Conservation (phyloP, 2,113 vertebrate species). For the Aspidoscelis tigris region DNA sequence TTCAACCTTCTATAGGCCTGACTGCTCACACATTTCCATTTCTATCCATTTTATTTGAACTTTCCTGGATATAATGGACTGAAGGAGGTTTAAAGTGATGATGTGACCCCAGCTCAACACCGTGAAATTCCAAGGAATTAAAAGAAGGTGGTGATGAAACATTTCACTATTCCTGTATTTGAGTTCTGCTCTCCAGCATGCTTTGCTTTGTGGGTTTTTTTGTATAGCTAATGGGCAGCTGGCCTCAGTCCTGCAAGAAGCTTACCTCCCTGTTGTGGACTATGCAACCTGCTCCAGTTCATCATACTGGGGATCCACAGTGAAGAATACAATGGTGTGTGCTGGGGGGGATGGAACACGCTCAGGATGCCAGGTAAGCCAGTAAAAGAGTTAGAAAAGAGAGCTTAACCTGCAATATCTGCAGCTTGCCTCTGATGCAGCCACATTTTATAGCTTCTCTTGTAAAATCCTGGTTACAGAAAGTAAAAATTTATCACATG, state of each 20-base stretch:
- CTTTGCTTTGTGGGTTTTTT: neutral
- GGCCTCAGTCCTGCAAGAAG: slow-evolving; percentile 85
- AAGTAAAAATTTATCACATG: too few species aligned
- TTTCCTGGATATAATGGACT: too few species aligned
- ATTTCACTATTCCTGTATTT: neutral
- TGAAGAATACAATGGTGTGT: slow-evolving; percentile 89
- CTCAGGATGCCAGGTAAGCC: slow-evolving; percentile 84
- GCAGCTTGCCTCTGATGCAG: too few species aligned
- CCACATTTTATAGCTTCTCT: too few species aligned
- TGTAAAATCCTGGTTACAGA: too few species aligned
- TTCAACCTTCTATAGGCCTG: too few species aligned
- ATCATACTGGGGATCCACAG: slow-evolving; percentile 86
- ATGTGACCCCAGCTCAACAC: neutral
- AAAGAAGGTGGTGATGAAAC: neutral
- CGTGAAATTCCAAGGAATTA: too few species aligned
- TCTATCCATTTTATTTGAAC: too few species aligned
- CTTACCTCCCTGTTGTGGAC: slow-evolving; percentile 82
- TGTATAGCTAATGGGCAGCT: slow-evolving; percentile 81
- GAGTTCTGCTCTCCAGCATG: neutral
- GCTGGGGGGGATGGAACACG: slow-evolving; percentile 79
- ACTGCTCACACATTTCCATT: too few species aligned
- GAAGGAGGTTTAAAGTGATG: too few species aligned
- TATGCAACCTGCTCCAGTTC: slow-evolving; percentile 78
- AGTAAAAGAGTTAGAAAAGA: too few species aligned
- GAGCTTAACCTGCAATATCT: too few species aligned